Base-by-base conservation (phyloP, 2,888 invertebrate genomes). In the Caenorhabditis wallacei region DNA sequence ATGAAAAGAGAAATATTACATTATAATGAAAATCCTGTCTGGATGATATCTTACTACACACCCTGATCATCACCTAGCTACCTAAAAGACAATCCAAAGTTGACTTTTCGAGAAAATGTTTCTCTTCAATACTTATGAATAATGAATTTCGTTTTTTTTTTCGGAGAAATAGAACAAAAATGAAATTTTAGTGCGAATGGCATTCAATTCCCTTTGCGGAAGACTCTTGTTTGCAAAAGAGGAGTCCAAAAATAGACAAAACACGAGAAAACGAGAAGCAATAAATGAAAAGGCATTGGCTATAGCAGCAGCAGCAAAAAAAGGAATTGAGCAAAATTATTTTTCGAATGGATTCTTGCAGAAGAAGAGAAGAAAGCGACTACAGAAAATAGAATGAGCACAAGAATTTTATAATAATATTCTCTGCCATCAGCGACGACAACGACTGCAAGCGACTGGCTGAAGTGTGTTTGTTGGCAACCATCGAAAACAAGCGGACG, bases 241-340 rank as follows among this genome's bases (percentile, higher is more conserved):
- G 66, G 74, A 75, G 57, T 76, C 68, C 75, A 57, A 48, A 68
- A 76, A 68, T 48, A 75, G 75, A 68, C 56, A 76, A 57, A 68
- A 76, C 64, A 63, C n/a, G 43, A 63, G 72, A n/a, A 63, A 37
- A 16, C 5, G 57, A 66, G 75, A 75, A 51, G 66, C 75, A 75
- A 75, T 75, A 75, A 68, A 75, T 75, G 74, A 75, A 66, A 75
- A 75, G 66, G 75, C 75, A 68, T 24, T 51, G 61, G 61, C 40
- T 61, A 64, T 63, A 64, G 74, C 64, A 64, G 59, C 22, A 59
- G 37, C 30, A 57, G n/a, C n/a, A n/a, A n/a, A n/a, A 56, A 57
- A 46, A 64, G 20, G 26, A 64, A 72, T 40, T 57, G 70, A 46
- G 61, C 37, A 26, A 30, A 64, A 48, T 48, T 64, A 51, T 64